Evolutionary conservation across 2,888 invertebrate species (phyloP), one percentile per base, ranked within the genome.

Genomic region (Mechanitis messenoides): DNA sequence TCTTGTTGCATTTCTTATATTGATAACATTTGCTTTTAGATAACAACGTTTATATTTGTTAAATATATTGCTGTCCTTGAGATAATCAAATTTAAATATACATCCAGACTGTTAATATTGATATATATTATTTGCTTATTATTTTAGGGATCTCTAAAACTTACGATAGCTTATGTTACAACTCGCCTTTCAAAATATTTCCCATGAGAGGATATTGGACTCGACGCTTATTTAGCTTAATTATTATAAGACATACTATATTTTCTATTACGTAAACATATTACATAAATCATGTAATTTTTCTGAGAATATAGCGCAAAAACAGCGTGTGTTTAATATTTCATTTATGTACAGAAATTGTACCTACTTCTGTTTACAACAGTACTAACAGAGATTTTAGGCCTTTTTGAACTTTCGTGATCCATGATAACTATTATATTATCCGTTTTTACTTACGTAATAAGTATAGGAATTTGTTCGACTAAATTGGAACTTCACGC

Each of bases 181-280:
- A 75, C 75, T 87, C 85, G 63, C 69, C 73, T 87, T 85, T 77
- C 87, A 78, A 74, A 76, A 80, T 81, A 72, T 80, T 87, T 87
- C 87, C 82, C 86, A 84, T 79, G 84, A 79, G 80, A 81, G 72
- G 74, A 67, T 65, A 70, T 60, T 64, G 62, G 67, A 69, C 53
- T 62, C 62, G 55, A 45, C 55, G 56, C 55, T 53, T 65, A 68
- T 64, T 62, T 58, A 60, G 68, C 68, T 68, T 64, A 68, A 69
- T 59, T 63, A 61, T 59, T 64, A 61, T 60, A 62, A 68, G 67
- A 71, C 72, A 72, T 73, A 65, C 63, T 64, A 70, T 71, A 69
- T 62, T 60, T 54, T 63, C 58, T 66, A 70, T 72, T 70, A 62
- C 60, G 60, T 54, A 66, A 64, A 61, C 54, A 38, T 45, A 55